Base-by-base conservation (phyloP, 1,140 invertebrate species). In the Metopolophium dirhodum region DNA sequence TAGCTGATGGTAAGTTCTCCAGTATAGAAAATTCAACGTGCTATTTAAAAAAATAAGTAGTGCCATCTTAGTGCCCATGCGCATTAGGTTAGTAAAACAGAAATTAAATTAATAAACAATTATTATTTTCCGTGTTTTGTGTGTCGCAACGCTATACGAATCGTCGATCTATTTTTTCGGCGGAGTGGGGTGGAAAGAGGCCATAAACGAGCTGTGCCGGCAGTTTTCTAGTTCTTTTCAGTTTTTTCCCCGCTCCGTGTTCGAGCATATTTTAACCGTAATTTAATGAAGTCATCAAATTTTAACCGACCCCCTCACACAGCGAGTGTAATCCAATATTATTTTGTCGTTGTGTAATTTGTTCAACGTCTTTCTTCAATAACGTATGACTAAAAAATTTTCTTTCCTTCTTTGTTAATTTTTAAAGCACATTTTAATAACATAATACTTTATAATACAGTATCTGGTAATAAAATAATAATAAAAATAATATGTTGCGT, bases 231-330 rank as follows among this genome's bases (percentile, higher is more conserved):
- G 23, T 6, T 91, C 57, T 77, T 41, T 6, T n/a, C n/a, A n/a
- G n/a, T n/a, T n/a, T n/a, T n/a, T n/a, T n/a, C 35, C 14, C 41
- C 51, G 35, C 51, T 61, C 51, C 68, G 90, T 20, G 93, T 20
- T 30, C 47, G 3, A 37, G n/a, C 54, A 91, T 93, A 82, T 51
- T 86, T 91, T 51, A 49, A 90, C 37, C n/a, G 22, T 23, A 83
- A 51, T 83, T 37, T 91, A 47, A 91, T 26, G 57, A 47, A 83
- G 90, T 91, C 90, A 91, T 91, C 90, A 47, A 49, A 83, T 89
- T 89, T 89, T 89, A 54, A 89, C 87, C 18, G 87, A n/a, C n/a
- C 57, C 22, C 35, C 20, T 54, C n/a, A 57, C 89, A 54, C 51
- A 47, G 2, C 37, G 2, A 41, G 89, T 77, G 90, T 91, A 91